Conservation (phyloP, 2,113 vertebrate species). For the Neopipo cinnamomea region DNA sequence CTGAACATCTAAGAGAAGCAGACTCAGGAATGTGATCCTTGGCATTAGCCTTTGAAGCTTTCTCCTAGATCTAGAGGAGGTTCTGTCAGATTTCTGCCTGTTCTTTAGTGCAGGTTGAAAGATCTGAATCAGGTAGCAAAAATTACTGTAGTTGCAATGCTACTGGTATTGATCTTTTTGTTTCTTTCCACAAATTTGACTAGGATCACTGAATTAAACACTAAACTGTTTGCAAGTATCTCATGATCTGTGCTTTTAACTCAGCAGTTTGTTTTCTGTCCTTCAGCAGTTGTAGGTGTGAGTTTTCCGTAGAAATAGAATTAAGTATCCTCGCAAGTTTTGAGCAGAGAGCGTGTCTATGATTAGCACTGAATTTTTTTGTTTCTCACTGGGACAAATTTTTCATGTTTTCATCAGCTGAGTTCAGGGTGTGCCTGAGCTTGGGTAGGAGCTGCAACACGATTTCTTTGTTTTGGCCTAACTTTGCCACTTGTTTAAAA, state of each 20-base stretch:
- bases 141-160: neutral
- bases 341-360: neutral
- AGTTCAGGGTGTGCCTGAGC: neutral
- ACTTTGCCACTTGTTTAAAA: neutral
- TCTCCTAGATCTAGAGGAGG: slow-evolving; percentile 12
- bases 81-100: neutral
- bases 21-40: neutral
- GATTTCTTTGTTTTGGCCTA: neutral
- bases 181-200: neutral
- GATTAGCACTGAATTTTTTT: neutral
- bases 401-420: neutral
- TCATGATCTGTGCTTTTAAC: neutral
- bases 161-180: neutral
- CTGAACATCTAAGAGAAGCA: neutral
- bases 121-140: slow-evolving; percentile 29
- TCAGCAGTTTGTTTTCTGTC: neutral
- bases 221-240: neutral
- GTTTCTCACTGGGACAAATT: neutral
- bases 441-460: neutral
- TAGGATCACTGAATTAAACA: neutral
- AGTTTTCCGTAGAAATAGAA: neutral
- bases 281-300: neutral
- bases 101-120: slow-evolving; percentile 11
- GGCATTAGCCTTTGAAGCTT: slow-evolving; percentile 2
- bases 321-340: neutral